phyloP scores from a whole-genome alignment of 1,140 invertebrate species.

The Listronotus oregonensis region DNA sequence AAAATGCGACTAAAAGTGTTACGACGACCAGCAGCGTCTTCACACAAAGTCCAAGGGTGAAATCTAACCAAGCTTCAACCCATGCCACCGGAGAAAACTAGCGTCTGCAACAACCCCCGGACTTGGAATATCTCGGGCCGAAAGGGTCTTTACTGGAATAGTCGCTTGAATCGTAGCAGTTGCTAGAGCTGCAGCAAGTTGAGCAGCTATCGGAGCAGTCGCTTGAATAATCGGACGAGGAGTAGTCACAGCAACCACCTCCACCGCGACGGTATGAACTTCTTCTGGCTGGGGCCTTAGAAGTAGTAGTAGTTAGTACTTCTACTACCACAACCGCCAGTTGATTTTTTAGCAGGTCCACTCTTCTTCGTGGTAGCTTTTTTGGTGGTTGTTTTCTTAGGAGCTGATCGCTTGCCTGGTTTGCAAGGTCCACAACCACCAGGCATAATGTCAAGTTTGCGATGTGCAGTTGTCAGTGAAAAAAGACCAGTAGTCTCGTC shows the following conservation, averaged over 20 bases:
- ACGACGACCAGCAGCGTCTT: background rate
- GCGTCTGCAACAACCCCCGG: background rate
- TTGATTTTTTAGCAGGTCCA: too few relatives aligned
- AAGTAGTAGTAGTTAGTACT: background rate
- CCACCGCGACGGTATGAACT: background rate
- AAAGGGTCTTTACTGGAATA: background rate
- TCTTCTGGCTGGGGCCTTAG: background rate
- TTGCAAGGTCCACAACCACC: too few relatives aligned
- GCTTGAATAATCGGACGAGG: background rate
- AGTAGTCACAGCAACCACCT: background rate
- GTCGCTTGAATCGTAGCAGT: slow-evolving; percentile 2
- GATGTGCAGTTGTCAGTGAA: too few relatives aligned
- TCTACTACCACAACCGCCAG: too few relatives aligned
- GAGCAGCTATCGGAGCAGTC: background rate
- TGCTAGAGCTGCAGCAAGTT: background rate
- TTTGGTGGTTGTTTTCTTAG: too few relatives aligned
- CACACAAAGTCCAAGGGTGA: background rate
- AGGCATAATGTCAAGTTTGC: too few relatives aligned
- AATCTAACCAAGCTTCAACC: background rate
- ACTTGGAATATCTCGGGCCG: background rate
- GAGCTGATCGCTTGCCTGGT: too few relatives aligned
- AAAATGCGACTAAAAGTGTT: too few relatives aligned
- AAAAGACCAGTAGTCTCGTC: too few relatives aligned
- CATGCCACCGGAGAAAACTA: slow-evolving; percentile 4
- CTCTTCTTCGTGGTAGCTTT: too few relatives aligned